Base-by-base conservation (phyloP, 2,888 invertebrate genomes). In the Elaeidobius kamerunicus region DNA sequence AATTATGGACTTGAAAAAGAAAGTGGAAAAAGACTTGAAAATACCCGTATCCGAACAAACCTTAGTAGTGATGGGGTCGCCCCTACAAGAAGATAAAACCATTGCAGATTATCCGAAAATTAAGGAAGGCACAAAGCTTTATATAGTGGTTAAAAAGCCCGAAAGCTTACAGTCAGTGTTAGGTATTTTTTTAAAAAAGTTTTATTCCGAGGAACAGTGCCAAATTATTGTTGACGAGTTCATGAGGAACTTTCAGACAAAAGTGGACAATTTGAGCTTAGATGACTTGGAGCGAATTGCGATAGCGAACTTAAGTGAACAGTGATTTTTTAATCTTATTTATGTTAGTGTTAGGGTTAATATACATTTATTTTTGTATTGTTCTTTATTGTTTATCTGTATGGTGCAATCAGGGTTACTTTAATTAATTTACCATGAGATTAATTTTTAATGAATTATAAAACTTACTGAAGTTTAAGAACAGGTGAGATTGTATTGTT, bases 81-180 rank as follows among this genome's bases (percentile, higher is more conserved):
- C 86, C 1, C 72, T 90, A 45, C 75, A 81, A 65, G 88, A 90
- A 65, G 85, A 86, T 40, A 84, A 86, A 65, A 78, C 77, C 5
- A 72, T 90, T 38, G 76, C 79, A 34, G 82, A 81, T 36, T 89
- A 89, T 69, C 81, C 84, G 3, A 78, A 79, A 58, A 84, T 89
- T 27, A 85, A 84, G 69, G 86, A 88, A 56, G 88, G 88, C 1
- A 80, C 84, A 12, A 89, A 85, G 70, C 67, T 90, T 36, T 85
- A 85, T 66, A 73, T 89, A 53, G 76, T 88, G 18, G 79, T 86
- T 3, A 85, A 84, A 65, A 86, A 85, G 62, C 79, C 81, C 5
- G 82, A 83, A 46, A 73, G 79, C 0, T 70, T 89, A 0, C 76
- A 78, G 55, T 79, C 81, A 39, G 78, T 76, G 14, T 73, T 83